Conservation (phyloP, 2,113 vertebrate genomes). For the Bufo gargarizans region DNA sequence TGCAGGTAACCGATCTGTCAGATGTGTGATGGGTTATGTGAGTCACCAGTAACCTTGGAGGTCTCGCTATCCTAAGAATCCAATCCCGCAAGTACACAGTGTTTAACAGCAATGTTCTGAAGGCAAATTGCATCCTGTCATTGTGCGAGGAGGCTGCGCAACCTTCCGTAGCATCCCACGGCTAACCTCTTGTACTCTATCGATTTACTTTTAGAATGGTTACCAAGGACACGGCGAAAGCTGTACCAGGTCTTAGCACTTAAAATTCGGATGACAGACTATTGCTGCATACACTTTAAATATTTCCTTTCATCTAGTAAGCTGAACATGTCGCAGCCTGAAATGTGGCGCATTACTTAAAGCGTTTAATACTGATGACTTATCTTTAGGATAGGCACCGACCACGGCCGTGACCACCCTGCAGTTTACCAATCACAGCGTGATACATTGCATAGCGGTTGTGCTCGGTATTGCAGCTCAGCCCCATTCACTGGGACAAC, state of each 20-base stretch:
- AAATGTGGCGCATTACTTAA: neutral
- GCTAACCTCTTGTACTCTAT: constrained; percentile 30
- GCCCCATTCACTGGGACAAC: too few species aligned
- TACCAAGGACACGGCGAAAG: constrained; percentile 1
- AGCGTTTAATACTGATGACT: neutral
- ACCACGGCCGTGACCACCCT: too few species aligned
- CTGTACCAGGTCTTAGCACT: neutral
- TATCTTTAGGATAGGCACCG: too few species aligned
- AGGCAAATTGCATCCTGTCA: constrained; percentile 28
- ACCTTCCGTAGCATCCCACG: constrained; percentile 14
- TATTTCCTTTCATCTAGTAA: neutral
- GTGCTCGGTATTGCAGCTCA: too few species aligned
- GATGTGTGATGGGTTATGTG: constrained; percentile 38
- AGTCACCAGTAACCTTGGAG: constrained; percentile 52
- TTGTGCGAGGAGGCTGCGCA: neutral
- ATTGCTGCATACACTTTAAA: neutral
- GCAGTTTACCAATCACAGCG: too few species aligned
- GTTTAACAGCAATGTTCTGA: constrained; percentile 31
- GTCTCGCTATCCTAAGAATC: constrained; percentile 16
- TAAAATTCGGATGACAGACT: neutral
- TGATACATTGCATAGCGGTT: too few species aligned
- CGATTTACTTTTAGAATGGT: constrained; percentile 21
- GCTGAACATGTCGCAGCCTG: neutral
- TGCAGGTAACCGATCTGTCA: constrained; percentile 81
- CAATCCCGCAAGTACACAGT: constrained; percentile 9